Percentiles rank a stretch among this genome's conserved stretches.
Conservation (phyloP, 2,797 vertebrate species). For the Crax fasciolata region DNA sequence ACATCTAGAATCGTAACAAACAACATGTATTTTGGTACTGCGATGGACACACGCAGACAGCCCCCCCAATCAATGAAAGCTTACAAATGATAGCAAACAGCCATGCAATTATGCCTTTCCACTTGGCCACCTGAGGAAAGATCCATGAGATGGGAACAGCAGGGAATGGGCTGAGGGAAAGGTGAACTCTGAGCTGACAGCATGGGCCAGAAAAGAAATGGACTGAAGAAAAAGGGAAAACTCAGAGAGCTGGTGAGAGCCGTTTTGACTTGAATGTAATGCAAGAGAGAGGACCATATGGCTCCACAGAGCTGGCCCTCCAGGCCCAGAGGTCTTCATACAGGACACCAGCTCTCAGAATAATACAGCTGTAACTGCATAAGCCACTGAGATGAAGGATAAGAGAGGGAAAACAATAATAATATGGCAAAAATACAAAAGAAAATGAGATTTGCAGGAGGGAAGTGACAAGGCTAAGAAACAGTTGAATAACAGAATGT, state of each 20-base stretch:
- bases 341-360: neutral
- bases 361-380: neutral
- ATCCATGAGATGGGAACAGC: neutral
- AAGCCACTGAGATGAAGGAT: neutral
- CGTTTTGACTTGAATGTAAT: neutral
- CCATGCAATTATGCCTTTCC: neutral
- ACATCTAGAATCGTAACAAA: neutral
- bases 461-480: neutral
- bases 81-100: neutral
- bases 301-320: neutral
- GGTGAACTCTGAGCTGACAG: neutral
- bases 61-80: neutral
- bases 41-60: neutral
- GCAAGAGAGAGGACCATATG: neutral
- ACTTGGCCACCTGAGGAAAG: neutral
- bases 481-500: neutral
- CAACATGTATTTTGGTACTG: neutral
- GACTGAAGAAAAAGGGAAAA: neutral
- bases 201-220: neutral
- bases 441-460: neutral
- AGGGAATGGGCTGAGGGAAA: neutral
- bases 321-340: neutral
- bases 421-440: neutral
- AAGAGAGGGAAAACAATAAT: neutral
- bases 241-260: neutral